phyloP scores from a whole-genome alignment of 2,888 invertebrate genomes.

The Drosophila nigritarsus region DNA sequence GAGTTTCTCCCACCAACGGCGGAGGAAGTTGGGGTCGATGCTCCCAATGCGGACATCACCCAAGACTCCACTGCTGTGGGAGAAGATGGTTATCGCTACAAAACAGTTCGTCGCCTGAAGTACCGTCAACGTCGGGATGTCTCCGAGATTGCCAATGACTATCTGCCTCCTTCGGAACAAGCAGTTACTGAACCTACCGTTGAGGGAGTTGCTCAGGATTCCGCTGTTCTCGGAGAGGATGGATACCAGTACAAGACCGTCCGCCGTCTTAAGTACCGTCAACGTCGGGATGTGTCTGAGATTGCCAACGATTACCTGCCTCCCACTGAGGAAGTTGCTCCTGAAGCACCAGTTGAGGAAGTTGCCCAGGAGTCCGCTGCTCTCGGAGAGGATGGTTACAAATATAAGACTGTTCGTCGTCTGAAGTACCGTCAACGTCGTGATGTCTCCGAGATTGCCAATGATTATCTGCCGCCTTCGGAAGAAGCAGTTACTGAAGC shows the following conservation, averaged over 20 bases:
- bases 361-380: conserved; percentile 29
- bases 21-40: conserved; percentile 53
- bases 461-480: conserved; percentile 26
- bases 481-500: conserved; percentile 11
- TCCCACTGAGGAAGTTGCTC: not conserved
- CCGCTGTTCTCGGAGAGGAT: conserved; percentile 50
- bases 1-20: conserved; percentile 71
- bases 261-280: conserved; percentile 47
- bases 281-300: conserved; percentile 46
- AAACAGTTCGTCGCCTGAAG: conserved; percentile 74
- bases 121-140: conserved; percentile 79
- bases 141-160: conserved; percentile 68
- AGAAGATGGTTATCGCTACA: conserved; percentile 77
- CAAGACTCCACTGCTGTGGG: conserved; percentile 66
- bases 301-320: conserved; percentile 35
- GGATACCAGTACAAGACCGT: conserved; percentile 53
- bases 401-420: conserved; percentile 37
- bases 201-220: conserved; percentile 49
- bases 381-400: conserved; percentile 21
- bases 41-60: conserved; percentile 37
- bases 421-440: conserved; percentile 39
- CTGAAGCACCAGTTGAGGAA: conserved; percentile 6
- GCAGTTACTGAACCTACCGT: conserved; percentile 32
- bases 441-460: conserved; percentile 34
- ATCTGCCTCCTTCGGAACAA: conserved; percentile 68